These are phyloP conservation scores for Tachina grossa DNA, from an alignment of 2,888 invertebrate species.

Conservation along the genomic window DNA sequence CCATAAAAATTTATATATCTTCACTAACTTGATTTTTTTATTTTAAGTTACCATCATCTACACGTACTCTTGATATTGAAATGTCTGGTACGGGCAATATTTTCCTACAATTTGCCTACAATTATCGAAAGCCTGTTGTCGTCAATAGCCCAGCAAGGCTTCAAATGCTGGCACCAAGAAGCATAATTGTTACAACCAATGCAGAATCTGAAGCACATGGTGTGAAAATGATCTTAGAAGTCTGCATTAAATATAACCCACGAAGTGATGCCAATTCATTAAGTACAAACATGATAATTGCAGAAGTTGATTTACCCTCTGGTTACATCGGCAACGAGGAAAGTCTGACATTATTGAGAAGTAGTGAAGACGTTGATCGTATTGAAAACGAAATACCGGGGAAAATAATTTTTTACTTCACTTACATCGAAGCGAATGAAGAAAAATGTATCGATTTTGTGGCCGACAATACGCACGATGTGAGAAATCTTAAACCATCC, in stretches of 20 bases:
- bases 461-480: conserved; percentile 27
- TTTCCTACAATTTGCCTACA: conserved; percentile 35
- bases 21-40: background rate
- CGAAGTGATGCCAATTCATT: background rate
- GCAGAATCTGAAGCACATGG: background rate
- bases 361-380: background rate
- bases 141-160: background rate
- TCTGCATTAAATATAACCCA: conserved; percentile 24
- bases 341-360: background rate
- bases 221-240: conserved; percentile 12
- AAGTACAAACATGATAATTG: conserved; percentile 46
- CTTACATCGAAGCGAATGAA: conserved; percentile 13
- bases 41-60: conserved; percentile 22
- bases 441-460: background rate
- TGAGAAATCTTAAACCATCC: conserved; percentile 23
- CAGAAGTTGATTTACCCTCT: conserved; percentile 15
- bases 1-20: background rate
- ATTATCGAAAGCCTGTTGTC: background rate
- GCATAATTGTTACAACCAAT: background rate
- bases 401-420: conserved; percentile 26
- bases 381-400: background rate
- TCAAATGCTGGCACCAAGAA: background rate
- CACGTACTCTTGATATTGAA: conserved; percentile 25
- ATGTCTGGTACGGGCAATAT: conserved; percentile 8
- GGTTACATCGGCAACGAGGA: conserved; percentile 13